phyloP scores from a whole-genome alignment of 2,797 vertebrate species.

The Uromys caudimaculatus region DNA sequence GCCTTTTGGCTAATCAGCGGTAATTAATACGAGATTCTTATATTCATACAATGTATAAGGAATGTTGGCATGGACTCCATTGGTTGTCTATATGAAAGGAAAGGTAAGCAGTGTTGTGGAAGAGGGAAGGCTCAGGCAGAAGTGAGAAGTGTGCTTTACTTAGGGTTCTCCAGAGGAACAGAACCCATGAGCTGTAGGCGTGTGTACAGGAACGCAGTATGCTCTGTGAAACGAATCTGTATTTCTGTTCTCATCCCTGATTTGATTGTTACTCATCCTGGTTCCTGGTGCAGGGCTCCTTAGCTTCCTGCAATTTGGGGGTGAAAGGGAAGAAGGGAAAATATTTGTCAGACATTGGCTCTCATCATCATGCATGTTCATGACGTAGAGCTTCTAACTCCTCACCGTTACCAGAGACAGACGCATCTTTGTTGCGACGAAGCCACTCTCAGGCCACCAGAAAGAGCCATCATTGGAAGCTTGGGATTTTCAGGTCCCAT shows the following conservation, averaged over 20 bases:
- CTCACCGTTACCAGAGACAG: background rate
- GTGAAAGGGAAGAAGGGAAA: background rate
- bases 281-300: background rate
- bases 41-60: conserved; percentile 77
- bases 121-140: background rate
- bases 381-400: background rate
- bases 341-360: background rate
- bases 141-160: background rate
- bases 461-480: background rate
- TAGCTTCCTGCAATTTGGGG: background rate
- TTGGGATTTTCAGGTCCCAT: background rate
- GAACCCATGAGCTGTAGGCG: fast-evolving
- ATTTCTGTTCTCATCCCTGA: background rate
- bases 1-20: conserved; percentile 89
- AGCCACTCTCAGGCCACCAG: background rate
- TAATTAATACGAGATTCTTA: conserved; percentile 88
- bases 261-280: background rate
- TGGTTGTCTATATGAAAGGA: conserved; percentile 58
- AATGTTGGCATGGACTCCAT: conserved; percentile 77
- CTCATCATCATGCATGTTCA: background rate
- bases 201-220: background rate
- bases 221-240: background rate
- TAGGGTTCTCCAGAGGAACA: background rate
- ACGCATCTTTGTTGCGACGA: background rate
- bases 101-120: background rate